phyloP scores from a whole-genome alignment of 1,140 invertebrate genomes.

The Tetramorium parvispinum region DNA sequence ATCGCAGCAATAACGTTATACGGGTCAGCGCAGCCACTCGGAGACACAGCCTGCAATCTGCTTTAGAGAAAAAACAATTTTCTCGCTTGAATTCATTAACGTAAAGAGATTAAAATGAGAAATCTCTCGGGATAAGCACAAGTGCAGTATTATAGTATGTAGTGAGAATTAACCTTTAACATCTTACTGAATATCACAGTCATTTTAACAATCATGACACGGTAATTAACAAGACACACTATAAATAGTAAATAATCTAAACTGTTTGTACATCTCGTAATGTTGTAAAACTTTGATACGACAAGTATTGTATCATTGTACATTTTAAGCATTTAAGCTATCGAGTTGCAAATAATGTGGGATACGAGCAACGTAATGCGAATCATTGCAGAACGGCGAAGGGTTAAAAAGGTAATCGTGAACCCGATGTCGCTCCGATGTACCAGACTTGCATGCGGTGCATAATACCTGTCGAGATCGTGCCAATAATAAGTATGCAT shows the following conservation, averaged over 20 bases:
- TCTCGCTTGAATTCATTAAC: slow-evolving; percentile 11
- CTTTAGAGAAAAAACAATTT: slow-evolving; percentile 7
- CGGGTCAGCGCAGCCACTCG: not conserved
- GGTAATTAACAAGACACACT: not conserved
- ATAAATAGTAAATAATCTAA: not conserved
- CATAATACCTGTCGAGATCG: not conserved
- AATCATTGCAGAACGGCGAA: too few relatives aligned
- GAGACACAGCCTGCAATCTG: not conserved
- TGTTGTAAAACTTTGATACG: not conserved
- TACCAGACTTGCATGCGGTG: not conserved
- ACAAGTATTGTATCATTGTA: not conserved
- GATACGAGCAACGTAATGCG: too few relatives aligned
- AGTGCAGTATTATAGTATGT: not conserved
- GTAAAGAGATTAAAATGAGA: slow-evolving; percentile 22
- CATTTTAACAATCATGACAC: not conserved
- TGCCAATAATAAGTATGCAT: slow-evolving; percentile 27
- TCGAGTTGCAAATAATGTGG: too few relatives aligned
- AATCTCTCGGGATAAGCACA: not conserved
- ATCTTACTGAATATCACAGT: not conserved
- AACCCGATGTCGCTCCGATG: not conserved
- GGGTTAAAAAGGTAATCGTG: too few relatives aligned
- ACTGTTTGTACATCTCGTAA: not conserved
- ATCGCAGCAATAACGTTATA: not conserved
- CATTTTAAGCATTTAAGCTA: not conserved
- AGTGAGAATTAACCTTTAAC: not conserved